Evolutionary conservation across 2,888 invertebrate species (phyloP), one percentile per base, ranked within the genome.

Genomic region (Cheilosia urbana): DNA sequence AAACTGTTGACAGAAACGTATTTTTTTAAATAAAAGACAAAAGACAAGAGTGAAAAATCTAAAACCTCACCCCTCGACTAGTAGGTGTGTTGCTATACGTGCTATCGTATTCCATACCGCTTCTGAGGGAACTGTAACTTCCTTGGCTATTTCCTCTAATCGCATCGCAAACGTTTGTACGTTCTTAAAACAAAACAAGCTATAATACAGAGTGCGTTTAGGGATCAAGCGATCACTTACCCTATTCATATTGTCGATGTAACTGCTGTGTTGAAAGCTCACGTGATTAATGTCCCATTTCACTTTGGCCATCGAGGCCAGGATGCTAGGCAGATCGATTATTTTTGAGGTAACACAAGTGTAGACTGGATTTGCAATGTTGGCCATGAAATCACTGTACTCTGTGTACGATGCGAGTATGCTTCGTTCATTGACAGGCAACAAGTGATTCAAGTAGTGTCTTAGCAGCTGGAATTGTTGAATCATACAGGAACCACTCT

Each of bases 281-380:
- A 99, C 97, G 89, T 97, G 98, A 93, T 97, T 97, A 79, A 99
- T 95, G 92, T 98, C 95, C 99, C 99, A 99, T 91, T 97, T 96
- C 0, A 98, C 98, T 92, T 96, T 96, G 71, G 97, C 96, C 96
- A 99, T 98, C n/a, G 96, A 94, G 81, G 95, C 93, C 9, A 98
- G 92, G 37, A 97, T 94, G 17, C 95, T 94, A 47, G 96, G 94
- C 6, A 96, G 94, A 90, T 98, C 96, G 7, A 98, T 95, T 0
- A 96, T 94, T 89, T 95, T 95, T 0, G 96, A 95, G 0, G 96
- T 96, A 0, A 98, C 97, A 79, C 96, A 95, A 94, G 97, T 96
- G 90, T 98, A 98, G 11, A 98, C 95, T 0, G 98, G 98, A 88
- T 95, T 94, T 27, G 98, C 93, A 71, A 98, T 92, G 92, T 98